Evolutionary conservation across 2,113 vertebrate species (phyloP).

Genomic region (Myocastor coypus): DNA sequence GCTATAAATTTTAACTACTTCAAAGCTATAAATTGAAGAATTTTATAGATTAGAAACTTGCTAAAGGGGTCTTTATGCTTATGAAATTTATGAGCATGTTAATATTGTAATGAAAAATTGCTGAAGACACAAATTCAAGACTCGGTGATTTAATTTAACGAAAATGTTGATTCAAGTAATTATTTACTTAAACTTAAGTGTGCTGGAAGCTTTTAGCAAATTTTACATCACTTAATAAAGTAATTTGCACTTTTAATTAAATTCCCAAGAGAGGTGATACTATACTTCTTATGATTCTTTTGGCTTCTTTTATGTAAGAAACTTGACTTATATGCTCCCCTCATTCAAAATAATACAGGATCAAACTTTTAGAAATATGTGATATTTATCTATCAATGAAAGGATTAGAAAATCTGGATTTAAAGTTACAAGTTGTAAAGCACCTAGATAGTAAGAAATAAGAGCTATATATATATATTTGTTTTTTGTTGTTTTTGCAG

Average conservation of each 20-base stretch:
- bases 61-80: conserved; percentile 38
- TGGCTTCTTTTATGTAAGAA: conserved; percentile 41
- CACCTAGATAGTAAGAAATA: neutral
- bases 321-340: neutral
- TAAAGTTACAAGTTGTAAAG: neutral
- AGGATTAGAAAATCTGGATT: neutral
- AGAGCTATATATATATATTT: no score
- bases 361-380: conserved; percentile 24
- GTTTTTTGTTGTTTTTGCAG: no score
- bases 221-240: conserved; percentile 47
- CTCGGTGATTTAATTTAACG: conserved; percentile 72
- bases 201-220: conserved; percentile 45
- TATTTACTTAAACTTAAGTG: conserved; percentile 74
- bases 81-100: conserved; percentile 64
- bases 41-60: conserved; percentile 35
- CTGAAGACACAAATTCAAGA: conserved; percentile 65
- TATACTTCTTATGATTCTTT: conserved; percentile 36
- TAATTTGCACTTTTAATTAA: conserved; percentile 71
- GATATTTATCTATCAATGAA: neutral
- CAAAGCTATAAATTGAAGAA: conserved; percentile 7
- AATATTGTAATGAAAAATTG: conserved; percentile 69
- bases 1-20: conserved; percentile 39
- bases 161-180: conserved; percentile 73
- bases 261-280: neutral
- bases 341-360: neutral